These are phyloP conservation scores for Zeus faber DNA, from an alignment of 2,113 vertebrate genomes.

Conservation along the genomic window DNA sequence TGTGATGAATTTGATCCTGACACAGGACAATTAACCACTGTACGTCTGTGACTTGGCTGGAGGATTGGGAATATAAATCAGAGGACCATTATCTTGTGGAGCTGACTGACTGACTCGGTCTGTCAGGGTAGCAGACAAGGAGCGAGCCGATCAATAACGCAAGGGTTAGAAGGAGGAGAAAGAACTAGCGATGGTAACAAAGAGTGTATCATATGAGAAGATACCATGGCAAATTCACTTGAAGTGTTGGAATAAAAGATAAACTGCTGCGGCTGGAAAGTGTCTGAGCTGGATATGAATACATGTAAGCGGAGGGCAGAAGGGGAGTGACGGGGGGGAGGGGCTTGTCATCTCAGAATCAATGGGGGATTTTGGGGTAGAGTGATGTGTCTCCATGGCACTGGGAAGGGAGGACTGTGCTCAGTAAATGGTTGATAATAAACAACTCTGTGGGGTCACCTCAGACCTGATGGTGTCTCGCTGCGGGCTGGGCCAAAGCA, in stretches of 20 bases:
- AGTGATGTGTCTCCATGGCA: slow-evolving; percentile 50
- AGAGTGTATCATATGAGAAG: slow-evolving; percentile 9
- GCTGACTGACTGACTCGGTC: slow-evolving; percentile 9
- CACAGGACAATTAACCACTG: neutral
- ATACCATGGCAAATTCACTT: slow-evolving; percentile 15
- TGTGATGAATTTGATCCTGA: too few species aligned
- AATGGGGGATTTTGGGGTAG: slow-evolving; percentile 25
- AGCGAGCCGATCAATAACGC: slow-evolving; percentile 29
- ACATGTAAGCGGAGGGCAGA: neutral
- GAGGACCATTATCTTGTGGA: slow-evolving; percentile 7
- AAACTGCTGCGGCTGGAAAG: neutral
- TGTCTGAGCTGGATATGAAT: neutral
- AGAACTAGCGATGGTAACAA: neutral
- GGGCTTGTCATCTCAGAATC: slow-evolving; percentile 26
- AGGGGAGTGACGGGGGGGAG: slow-evolving; percentile 3
- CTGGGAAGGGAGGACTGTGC: slow-evolving; percentile 29
- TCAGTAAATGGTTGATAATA: slow-evolving; percentile 61
- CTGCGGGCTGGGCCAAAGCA: slow-evolving; percentile 24
- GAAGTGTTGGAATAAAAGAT: slow-evolving; percentile 5
- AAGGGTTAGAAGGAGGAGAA: neutral
- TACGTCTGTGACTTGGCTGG: neutral
- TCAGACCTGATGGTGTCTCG: slow-evolving; percentile 50
- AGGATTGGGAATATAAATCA: slow-evolving; percentile 29
- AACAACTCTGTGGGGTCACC: slow-evolving; percentile 43
- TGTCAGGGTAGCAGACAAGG: slow-evolving; percentile 17